Evolutionary conservation across 2,113 vertebrate species (phyloP).

Genomic region (Heterocephalus glaber): DNA sequence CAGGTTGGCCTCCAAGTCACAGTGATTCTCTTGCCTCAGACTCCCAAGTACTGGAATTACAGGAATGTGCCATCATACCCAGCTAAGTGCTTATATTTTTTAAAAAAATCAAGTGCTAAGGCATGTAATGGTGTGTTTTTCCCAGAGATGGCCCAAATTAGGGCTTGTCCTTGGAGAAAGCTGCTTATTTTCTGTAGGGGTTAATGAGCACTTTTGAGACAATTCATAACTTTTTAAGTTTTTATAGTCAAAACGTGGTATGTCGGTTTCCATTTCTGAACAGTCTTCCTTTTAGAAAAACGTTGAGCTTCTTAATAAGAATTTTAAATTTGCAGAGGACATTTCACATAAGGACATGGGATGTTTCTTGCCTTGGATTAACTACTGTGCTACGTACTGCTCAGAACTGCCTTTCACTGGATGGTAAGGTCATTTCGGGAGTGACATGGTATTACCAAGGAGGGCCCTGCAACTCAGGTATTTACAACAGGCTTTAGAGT

Average conservation of each 20-base stretch:
- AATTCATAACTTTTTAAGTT: not conserved
- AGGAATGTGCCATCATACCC: not conserved
- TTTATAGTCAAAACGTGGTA: not conserved
- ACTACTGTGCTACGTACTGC: not conserved
- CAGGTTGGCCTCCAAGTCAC: not conserved
- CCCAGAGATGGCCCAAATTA: too few species aligned
- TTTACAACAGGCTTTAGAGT: not conserved
- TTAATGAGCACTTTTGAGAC: not conserved
- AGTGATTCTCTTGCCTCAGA: not conserved
- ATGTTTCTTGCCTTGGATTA: not conserved
- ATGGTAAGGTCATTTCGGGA: not conserved
- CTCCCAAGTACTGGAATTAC: not conserved
- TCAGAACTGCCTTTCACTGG: not conserved
- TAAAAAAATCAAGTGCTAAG: not conserved
- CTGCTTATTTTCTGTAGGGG: not conserved
- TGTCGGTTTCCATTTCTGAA: not conserved
- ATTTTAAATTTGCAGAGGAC: not conserved
- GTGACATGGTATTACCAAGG: not conserved
- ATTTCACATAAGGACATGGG: not conserved
- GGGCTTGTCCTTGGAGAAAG: not conserved
- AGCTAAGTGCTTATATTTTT: not conserved
- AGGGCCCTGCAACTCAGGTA: not conserved
- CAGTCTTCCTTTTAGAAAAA: not conserved
- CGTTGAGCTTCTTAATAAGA: not conserved
- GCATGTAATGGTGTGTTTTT: not conserved